Evolutionary conservation across 2,113 vertebrate genomes (phyloP), one percentile per base, ranked within the genome.

Genomic region (Salvelinus sp.): DNA sequence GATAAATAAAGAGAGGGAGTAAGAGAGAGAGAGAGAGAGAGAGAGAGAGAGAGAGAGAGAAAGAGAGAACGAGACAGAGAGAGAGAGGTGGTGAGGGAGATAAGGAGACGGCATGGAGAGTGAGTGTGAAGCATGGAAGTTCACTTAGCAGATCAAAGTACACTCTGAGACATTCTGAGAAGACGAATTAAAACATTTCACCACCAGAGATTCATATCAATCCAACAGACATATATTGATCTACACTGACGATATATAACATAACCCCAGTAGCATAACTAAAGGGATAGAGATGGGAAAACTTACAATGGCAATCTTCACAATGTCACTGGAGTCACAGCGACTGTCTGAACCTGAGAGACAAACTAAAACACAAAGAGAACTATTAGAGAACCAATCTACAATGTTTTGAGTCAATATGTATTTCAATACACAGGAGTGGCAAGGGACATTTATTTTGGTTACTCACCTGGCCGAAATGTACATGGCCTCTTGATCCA

Each of bases 261-360:
- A 27, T 25, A 22, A 64, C 20, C 0, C 22, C 23, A 25, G 27
- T 23, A 7, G 10, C 23, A 28, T 28, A 54, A 14, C 50, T 54
- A 57, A 18, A 57, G 25, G 10, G 57, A 30, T 20, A 65, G 27
- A 50, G 1, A 23, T 14, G 28, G 50, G 64, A 12, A 0, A 12
- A 91, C 93, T 91, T 78, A 94, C 93, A n/a, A 94, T 90, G 18
- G 92, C 89, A 87, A 93, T 87, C 83, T 92, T 93, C 25, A 94
- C 92, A 0, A 89, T 90, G 44, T 93, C 89, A 69, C 77, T 84
- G 69, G 84, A 73, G 3, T 87, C 83, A 30, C 79, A 85, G 0
- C 66, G 75, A 73, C 83, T 85, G 60, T 71, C 90, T 58, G 74
- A 76, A 83, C 90, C 84, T 91, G 74, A 47, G 65, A 6, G 13